Percentiles rank a stretch among this genome's conserved stretches.
These are phyloP conservation scores for Macrotus californicus DNA, from an alignment of 2,113 vertebrate species.

Conservation along the genomic window DNA sequence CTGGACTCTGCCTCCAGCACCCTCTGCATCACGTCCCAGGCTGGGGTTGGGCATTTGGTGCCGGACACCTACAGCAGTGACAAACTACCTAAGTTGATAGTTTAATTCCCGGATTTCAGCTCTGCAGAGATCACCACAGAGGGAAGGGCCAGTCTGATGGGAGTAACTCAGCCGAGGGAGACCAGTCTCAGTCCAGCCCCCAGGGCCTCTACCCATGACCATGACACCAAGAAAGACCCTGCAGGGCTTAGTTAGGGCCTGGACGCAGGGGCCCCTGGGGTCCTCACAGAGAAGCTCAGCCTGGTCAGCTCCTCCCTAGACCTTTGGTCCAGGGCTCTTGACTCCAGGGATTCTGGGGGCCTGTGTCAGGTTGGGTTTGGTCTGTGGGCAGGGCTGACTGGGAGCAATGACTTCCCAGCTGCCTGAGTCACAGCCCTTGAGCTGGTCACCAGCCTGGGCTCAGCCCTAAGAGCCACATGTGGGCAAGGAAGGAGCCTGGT, in stretches of 20 bases:
- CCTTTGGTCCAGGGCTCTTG: background rate
- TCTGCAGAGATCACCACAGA: background rate
- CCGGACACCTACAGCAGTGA: background rate
- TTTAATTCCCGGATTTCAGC: background rate
- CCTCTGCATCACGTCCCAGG: background rate
- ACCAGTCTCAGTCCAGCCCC: background rate
- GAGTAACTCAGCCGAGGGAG: background rate
- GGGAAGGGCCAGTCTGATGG: background rate
- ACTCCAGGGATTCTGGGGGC: background rate
- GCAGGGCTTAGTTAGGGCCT: background rate
- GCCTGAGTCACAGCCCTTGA: background rate
- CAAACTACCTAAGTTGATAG: background rate
- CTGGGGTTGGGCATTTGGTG: background rate
- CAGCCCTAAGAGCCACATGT: background rate
- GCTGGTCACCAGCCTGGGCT: background rate
- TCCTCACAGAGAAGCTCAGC: background rate
- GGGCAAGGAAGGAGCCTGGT: background rate
- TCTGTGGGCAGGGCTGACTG: background rate
- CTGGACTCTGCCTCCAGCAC: background rate
- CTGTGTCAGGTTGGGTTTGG: too few species aligned
- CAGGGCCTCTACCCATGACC: fast-evolving
- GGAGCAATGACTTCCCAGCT: background rate
- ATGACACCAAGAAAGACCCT: background rate
- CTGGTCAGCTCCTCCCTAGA: background rate
- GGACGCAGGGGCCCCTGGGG: background rate